Evolutionary conservation across 92 coral and sea anemone species (phyloP).

Genomic region (Palythoa caribaeorum): DNA sequence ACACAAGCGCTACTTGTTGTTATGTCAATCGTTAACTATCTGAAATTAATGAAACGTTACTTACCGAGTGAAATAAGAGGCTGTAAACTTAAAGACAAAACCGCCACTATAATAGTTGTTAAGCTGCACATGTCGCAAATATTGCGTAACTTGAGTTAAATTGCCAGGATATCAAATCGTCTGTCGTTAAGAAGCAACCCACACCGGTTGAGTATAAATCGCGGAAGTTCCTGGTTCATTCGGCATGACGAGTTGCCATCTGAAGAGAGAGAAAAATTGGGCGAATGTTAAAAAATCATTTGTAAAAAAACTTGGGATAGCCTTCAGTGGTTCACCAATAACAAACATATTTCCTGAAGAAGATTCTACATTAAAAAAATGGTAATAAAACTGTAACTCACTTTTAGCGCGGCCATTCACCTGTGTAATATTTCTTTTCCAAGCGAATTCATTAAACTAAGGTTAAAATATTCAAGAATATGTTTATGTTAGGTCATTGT

Average conservation of each 20-base stretch:
- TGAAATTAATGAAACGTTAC: neutral
- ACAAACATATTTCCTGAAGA: neutral
- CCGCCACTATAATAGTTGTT: neutral
- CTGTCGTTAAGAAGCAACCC: neutral
- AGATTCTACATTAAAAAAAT: neutral
- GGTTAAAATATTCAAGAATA: constrained; percentile 1
- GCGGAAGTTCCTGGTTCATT: neutral
- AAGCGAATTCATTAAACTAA: constrained; percentile 3
- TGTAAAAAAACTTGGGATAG: neutral
- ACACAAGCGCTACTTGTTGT: neutral
- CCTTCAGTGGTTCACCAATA: neutral
- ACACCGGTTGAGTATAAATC: neutral
- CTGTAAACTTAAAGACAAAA: neutral
- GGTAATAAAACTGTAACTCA: neutral
- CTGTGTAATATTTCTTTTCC: neutral
- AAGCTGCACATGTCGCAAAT: neutral
- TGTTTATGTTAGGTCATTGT: neutral
- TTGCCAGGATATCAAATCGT: neutral
- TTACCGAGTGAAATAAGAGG: neutral
- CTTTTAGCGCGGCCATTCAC: neutral
- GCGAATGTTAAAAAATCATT: neutral
- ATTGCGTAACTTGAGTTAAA: neutral
- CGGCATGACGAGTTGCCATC: neutral
- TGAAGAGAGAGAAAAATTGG: neutral
- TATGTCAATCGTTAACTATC: neutral